Evolutionary conservation across 2,113 vertebrate genomes (phyloP).

Genomic region (Pogona vitticeps): DNA sequence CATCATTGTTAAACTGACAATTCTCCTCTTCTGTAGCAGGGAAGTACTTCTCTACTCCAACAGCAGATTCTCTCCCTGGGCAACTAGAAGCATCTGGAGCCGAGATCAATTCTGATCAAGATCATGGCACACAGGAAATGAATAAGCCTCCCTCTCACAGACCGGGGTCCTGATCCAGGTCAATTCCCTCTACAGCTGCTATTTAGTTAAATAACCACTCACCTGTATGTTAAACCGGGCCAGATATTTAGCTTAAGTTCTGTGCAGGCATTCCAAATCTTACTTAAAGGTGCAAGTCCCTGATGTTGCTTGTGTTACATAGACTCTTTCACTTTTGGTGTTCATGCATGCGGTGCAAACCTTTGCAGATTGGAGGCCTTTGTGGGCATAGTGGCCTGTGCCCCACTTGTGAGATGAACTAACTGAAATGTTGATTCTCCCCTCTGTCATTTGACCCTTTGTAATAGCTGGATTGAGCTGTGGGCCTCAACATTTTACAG

Average conservation of each 20-base stretch:
- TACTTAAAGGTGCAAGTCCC: neutral
- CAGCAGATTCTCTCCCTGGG: neutral
- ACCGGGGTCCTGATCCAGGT: neutral
- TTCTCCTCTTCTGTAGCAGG: too few species aligned
- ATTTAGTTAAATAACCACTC: neutral
- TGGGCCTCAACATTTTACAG: neutral
- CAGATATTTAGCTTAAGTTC: neutral
- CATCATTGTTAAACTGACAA: too few species aligned
- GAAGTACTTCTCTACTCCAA: neutral
- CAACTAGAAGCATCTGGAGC: neutral
- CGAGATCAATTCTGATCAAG: neutral
- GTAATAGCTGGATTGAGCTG: neutral
- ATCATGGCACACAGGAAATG: neutral
- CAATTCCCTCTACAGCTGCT: neutral
- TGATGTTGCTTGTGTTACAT: too few species aligned
- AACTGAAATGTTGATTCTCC: too few species aligned
- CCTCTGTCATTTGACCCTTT: neutral
- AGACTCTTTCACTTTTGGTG: too few species aligned
- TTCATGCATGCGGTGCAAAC: too few species aligned
- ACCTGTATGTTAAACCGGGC: neutral
- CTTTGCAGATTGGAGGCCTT: too few species aligned
- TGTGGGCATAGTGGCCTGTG: too few species aligned
- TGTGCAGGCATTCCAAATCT: neutral
- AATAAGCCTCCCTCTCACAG: neutral
- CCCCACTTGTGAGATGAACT: too few species aligned